Evolutionary conservation across 2,888 invertebrate genomes (phyloP), one percentile per base, ranked within the genome.

Genomic region (Cremastinae sp.): DNA sequence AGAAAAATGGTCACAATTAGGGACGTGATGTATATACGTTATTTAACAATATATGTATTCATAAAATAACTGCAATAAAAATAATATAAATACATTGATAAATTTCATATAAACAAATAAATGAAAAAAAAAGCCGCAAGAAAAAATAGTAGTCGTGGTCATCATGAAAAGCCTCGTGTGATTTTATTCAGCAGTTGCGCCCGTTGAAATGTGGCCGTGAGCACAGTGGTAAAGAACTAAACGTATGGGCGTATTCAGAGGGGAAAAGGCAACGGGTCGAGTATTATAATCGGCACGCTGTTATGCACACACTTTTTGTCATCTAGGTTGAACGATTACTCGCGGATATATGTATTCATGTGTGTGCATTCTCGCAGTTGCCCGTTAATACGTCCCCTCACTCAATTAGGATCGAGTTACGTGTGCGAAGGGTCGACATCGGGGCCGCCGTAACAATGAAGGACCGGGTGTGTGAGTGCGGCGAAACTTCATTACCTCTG

Each of bases 321-420:
- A 45, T 58, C 9, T 51, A 51, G 49, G 36, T 49, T 56, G 43
- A 75, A 56, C 72, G 68, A 72, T 72, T 72, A 49, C 28, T 28
- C 28, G 28, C 28, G 28, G 28, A 28, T 28, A 28, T 2, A 28
- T 28, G 5, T 28, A 2, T 28, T 3, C 28, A 5, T 28, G 28
- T 5, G 28, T 28, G 5, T 28, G 5, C 28, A 28, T 28, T n/a
- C n/a, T n/a, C n/a, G n/a, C n/a, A n/a, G 66, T 53, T 47, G 34
- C 45, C 9, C 14, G 12, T 56, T 65, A 69, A 61, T 62, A 62
- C 36, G 43, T 56, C 8, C 61, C 59, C 68, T 61, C 73, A 34
- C 38, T 76, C 73, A 73, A 76, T 76, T 69, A 69, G 68, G 47
- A 34, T 76, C 64, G 53, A 43, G 69, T 76, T 72, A 68, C 73